Evolutionary conservation across 2,797 vertebrate species (phyloP).

Genomic region (Gila robusta): DNA sequence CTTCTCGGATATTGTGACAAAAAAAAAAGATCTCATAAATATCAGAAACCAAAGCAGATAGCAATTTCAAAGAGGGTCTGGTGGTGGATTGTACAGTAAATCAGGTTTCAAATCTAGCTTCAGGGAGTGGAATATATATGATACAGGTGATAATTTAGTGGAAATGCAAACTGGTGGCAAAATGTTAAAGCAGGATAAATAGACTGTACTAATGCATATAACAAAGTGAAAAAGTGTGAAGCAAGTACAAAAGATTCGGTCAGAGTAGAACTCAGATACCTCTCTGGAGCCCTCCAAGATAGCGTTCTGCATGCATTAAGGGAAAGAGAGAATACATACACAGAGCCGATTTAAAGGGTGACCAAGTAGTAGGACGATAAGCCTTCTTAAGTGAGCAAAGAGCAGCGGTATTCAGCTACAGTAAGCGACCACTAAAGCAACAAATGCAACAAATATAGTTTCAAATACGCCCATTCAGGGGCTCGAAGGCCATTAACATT

Average conservation of each 20-base stretch:
- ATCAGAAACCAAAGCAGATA: slow-evolving; percentile 30
- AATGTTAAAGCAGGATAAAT: slow-evolving; percentile 57
- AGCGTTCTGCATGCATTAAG: slow-evolving; percentile 64
- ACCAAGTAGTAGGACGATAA: slow-evolving; percentile 50
- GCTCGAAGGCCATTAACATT: not conserved
- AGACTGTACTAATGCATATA: slow-evolving; percentile 36
- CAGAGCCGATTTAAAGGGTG: slow-evolving; percentile 57
- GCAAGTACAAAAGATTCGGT: slow-evolving; percentile 57
- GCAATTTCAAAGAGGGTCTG: not conserved
- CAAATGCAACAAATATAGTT: slow-evolving; percentile 21
- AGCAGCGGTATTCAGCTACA: slow-evolving; percentile 30
- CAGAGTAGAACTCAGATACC: slow-evolving; percentile 69
- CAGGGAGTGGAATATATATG: slow-evolving; percentile 26
- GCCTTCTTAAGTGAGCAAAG: slow-evolving; percentile 15
- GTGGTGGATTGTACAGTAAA: slow-evolving; percentile 28
- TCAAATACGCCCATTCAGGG: not conserved
- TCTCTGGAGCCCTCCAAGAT: slow-evolving; percentile 68
- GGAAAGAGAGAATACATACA: slow-evolving; percentile 69
- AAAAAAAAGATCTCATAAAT: slow-evolving; percentile 2
- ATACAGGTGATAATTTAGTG: slow-evolving; percentile 40
- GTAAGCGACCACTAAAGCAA: slow-evolving; percentile 12
- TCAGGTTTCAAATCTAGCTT: slow-evolving; percentile 37
- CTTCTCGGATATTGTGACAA: not conserved
- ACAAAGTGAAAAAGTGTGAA: slow-evolving; percentile 54
- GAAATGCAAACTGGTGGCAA: slow-evolving; percentile 62